These are phyloP conservation scores for Huso huso DNA, from an alignment of 2,797 vertebrate species.

Conservation along the genomic window DNA sequence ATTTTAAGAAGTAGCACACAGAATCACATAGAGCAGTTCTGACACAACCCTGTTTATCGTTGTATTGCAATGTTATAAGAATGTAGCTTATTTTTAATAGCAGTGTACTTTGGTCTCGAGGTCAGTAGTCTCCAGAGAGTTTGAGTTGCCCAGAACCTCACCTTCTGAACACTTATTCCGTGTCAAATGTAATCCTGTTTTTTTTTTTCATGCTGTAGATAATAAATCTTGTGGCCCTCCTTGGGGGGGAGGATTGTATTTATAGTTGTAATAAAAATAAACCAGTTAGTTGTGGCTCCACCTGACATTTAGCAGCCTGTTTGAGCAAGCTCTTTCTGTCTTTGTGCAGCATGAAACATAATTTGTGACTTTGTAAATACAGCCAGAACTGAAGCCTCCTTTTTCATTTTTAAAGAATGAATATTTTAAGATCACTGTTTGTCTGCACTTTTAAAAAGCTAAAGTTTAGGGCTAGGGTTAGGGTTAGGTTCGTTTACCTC, in stretches of 20 bases:
- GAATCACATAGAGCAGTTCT: not conserved
- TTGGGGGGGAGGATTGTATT: constrained; percentile 48
- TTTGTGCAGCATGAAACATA: constrained; percentile 75
- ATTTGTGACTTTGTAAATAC: constrained; percentile 94
- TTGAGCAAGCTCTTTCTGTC: constrained; percentile 77
- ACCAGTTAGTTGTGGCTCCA: constrained; percentile 71
- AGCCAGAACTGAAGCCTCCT: constrained; percentile 74
- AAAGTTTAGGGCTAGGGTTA: no score
- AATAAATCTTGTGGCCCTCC: constrained; percentile 65
- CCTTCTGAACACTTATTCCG: constrained; percentile 54
- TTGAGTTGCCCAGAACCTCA: constrained; percentile 54
- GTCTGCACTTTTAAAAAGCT: constrained; percentile 42
- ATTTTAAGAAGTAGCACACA: not conserved
- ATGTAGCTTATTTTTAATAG: constrained; percentile 1
- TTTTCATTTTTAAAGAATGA: constrained; percentile 70
- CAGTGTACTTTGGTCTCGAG: constrained; percentile 24
- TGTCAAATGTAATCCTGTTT: constrained; percentile 67
- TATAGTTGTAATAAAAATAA: constrained; percentile 71
- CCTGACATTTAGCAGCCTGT: constrained; percentile 80
- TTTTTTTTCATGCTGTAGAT: constrained; percentile 43
- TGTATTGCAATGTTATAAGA: constrained; percentile 2
- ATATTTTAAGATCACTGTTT: constrained; percentile 48
- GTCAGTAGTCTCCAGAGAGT: constrained; percentile 43
- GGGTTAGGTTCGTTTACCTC: no score
- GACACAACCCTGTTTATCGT: not conserved